Base-by-base conservation (phyloP, 2,797 vertebrate species). In the Cirrhinus mrigala region DNA sequence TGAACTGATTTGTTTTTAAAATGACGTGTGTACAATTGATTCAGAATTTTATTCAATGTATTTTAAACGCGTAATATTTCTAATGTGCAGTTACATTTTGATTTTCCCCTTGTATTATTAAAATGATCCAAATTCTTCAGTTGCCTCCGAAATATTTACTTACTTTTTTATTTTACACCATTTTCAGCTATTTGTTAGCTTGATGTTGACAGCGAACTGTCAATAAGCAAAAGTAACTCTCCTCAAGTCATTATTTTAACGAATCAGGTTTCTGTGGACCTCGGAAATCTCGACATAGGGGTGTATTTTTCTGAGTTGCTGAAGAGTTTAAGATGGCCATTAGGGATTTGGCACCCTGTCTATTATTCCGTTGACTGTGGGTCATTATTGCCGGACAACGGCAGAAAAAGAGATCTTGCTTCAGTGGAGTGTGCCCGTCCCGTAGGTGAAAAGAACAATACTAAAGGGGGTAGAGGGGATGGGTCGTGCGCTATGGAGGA, bases 391-490 rank as follows among this genome's bases (percentile, higher is more conserved):
- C 54, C 46, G 58, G 83, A 89, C 82, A 83, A 84, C 54, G 70
- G 84, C 54, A 73, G 81, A 90, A 74, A 85, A 83, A 81, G 87
- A 89, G 89, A 87, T 83, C 71, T 87, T 80, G 88, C 87, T 90
- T 86, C 87, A 89, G 60, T 89, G 88, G 82, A 91, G 88, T 90
- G 89, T 90, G 89, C 87, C 89, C 85, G 68, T 85, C 81, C 86
- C 56, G 44, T 40, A 85, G 83, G 73, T 84, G 75, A 44, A 81
- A 50, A 44, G 48, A 82, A 90, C 86, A 88, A 88, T 81, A 62
- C 27, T 3, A 20, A 79, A 48, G 29, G 56, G 81, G 64, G 74
- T 29, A 60, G 56, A 75, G 83, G 87, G 62, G 79, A 79, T 50
- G 86, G 76, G 71, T 79, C 62, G 58, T 15, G 33, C 29, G 50